Base-by-base conservation (phyloP, 2,797 vertebrate species). In the Florisuga fusca region DNA sequence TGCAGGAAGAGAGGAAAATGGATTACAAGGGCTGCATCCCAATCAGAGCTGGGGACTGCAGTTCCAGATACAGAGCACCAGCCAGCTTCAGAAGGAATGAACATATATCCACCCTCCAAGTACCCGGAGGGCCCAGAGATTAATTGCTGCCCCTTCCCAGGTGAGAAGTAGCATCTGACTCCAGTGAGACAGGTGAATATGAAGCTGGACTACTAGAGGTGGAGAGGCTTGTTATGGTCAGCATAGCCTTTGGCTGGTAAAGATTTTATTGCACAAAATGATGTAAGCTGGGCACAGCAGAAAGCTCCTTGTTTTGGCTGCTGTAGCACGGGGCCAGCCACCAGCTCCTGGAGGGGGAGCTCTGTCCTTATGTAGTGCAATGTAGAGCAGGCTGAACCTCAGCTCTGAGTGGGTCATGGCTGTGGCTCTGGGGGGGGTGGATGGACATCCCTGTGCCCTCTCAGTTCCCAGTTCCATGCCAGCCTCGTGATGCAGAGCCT, bases 21-120 rank as follows among this genome's bases (percentile, higher is more conserved):
- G 72, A 63, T 80, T 71, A 87, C 93, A 80, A 79, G 89, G 84
- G 92, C 93, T 1, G 93, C 95, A 95, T 96, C 64, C 84, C 93
- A 92, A 93, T 92, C 92, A 75, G 95, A 86, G 79, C 75, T 53
- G 62, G 78, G 64, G 22, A 48, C 80, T 92, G 95, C 36, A 1
- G 64, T 11, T 94, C 71, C 82, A 50, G 67, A 34, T 13, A 59
- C 0, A 0, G 69, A 92, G 63, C 84, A n/a, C 25, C 34, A 45
- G 81, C n/a, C 77, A 84, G 83, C 89, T 77, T 51, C 57, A 76
- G 89, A 58, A 73, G 48, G 59, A 41, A 25, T 3, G 31, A 69
- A 67, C 12, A 1, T 2, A 16, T 64, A 45, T 61, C 59, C 54
- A 50, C 2, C 22, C 69, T 76, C 79, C 4, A 29, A 25, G 75